Evolutionary conservation across 2,888 invertebrate genomes (phyloP).

Genomic region (Agonopterix heracliana): DNA sequence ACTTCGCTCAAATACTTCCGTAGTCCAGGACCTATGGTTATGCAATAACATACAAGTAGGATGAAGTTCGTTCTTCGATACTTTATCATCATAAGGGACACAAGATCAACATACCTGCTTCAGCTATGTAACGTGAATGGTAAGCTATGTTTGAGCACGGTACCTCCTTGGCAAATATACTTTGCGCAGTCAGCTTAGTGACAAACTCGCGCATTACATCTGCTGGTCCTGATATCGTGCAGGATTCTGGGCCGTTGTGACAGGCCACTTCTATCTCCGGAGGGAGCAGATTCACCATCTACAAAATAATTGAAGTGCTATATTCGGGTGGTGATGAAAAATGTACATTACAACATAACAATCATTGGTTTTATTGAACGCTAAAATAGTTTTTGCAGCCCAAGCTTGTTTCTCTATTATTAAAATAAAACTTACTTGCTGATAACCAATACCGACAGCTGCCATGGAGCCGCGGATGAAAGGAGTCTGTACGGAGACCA

Average conservation of each 20-base stretch:
- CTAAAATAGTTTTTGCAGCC: not conserved
- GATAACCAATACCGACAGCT: slow-evolving; percentile 78
- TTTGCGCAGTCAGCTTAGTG: slow-evolving; percentile 30
- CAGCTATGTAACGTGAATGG: slow-evolving; percentile 84
- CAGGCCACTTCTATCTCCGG: slow-evolving; percentile 81
- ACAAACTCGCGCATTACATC: slow-evolving; percentile 73
- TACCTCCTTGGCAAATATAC: slow-evolving; percentile 20
- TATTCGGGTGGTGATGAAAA: too few species aligned
- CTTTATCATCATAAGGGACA: too few species aligned
- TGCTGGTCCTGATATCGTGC: slow-evolving; percentile 82
- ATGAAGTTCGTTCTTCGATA: too few species aligned
- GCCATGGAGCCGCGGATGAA: slow-evolving; percentile 85
- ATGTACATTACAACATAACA: not conserved
- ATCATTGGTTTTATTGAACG: too few species aligned
- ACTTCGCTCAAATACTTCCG: slow-evolving; percentile 76
- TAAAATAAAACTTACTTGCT: slow-evolving; percentile 30
- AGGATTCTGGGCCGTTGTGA: slow-evolving; percentile 82
- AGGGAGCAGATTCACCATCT: slow-evolving; percentile 44
- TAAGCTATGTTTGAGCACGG: slow-evolving; percentile 86
- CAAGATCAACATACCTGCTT: slow-evolving; percentile 42
- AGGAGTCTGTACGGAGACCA: slow-evolving; percentile 77
- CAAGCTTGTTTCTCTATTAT: not conserved
- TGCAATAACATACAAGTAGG: too few species aligned
- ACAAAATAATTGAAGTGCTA: not conserved
- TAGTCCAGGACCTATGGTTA: slow-evolving; percentile 48